Percentiles rank a stretch among this genome's conserved stretches.
Evolutionary conservation across 2,888 invertebrate species (phyloP).

Genomic region (Mantis religiosa): DNA sequence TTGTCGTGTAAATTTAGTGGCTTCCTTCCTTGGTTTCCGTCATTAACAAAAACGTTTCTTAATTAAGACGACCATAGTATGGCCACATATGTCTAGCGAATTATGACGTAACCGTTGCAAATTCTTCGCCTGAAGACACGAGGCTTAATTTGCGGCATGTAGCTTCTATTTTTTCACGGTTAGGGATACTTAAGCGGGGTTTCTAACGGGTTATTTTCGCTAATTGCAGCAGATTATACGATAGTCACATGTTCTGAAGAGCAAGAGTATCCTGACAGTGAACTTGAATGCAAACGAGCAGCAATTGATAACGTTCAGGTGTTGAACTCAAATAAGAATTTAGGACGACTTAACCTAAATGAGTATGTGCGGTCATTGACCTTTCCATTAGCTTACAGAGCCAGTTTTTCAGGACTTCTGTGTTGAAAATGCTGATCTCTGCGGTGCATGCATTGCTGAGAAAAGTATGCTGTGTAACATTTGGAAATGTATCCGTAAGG

Average conservation of each 20-base stretch:
- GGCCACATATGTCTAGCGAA: too few species aligned
- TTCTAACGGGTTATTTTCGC: not conserved
- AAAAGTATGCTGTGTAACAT: too few species aligned
- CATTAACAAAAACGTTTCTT: not conserved
- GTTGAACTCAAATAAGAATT: not conserved
- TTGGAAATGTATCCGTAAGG: too few species aligned
- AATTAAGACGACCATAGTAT: not conserved
- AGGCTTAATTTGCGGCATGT: not conserved
- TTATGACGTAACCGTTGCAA: not conserved
- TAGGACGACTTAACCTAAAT: not conserved
- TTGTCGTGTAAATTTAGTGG: too few species aligned
- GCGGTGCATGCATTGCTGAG: too few species aligned
- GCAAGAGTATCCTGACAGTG: not conserved
- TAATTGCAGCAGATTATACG: not conserved
- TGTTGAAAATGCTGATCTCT: too few species aligned
- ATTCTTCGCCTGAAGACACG: not conserved
- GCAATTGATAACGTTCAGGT: not conserved
- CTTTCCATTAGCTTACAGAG: not conserved
- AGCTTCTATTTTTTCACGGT: not conserved
- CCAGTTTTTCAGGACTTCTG: not conserved
- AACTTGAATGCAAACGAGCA: not conserved
- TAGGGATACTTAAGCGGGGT: not conserved
- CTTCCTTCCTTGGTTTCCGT: not conserved
- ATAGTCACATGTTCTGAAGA: not conserved
- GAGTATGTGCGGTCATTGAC: not conserved